phyloP scores from a whole-genome alignment of 1,140 invertebrate species.

The Anoplolepis gracilipes region DNA sequence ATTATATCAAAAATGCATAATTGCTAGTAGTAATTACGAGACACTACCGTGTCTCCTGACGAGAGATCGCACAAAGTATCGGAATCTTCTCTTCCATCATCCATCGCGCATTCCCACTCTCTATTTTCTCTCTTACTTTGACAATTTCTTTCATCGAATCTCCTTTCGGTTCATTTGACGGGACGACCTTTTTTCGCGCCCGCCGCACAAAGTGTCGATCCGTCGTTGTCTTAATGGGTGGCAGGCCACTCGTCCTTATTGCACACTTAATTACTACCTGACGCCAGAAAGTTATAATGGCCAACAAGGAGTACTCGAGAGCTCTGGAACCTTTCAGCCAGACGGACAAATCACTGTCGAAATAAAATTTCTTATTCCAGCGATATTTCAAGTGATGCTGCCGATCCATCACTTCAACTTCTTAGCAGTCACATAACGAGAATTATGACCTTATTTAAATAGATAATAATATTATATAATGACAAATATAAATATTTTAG shows the following conservation, averaged over 20 bases:
- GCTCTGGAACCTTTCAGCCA: slow-evolving; percentile 61
- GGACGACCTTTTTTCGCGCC: slow-evolving; percentile 82
- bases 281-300: slow-evolving; percentile 86
- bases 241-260: slow-evolving; percentile 85
- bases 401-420: slow-evolving; percentile 40
- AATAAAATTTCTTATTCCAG: slow-evolving; percentile 73
- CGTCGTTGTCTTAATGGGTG: slow-evolving; percentile 83
- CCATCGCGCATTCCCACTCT: slow-evolving; percentile 3
- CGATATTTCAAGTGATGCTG: slow-evolving; percentile 66
- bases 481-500: neutral
- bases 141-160: slow-evolving; percentile 85
- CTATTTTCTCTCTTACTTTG: slow-evolving; percentile 75
- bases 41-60: neutral
- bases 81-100: slow-evolving; percentile 34
- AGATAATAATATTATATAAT: neutral
- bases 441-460: neutral
- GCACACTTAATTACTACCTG: slow-evolving; percentile 86
- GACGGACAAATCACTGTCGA: slow-evolving; percentile 74
- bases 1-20: slow-evolving; percentile 37
- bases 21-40: slow-evolving; percentile 39
- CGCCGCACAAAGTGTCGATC: slow-evolving; percentile 84
- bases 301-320: slow-evolving; percentile 78
- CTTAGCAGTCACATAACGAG: slow-evolving; percentile 11
- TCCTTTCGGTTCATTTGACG: slow-evolving; percentile 84
- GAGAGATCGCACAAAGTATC: slow-evolving; percentile 35